Percentiles rank a stretch among this genome's conserved stretches.
Conservation (phyloP, 2,113 vertebrate species). For the Sinocyclocheilus anshuiensis region DNA sequence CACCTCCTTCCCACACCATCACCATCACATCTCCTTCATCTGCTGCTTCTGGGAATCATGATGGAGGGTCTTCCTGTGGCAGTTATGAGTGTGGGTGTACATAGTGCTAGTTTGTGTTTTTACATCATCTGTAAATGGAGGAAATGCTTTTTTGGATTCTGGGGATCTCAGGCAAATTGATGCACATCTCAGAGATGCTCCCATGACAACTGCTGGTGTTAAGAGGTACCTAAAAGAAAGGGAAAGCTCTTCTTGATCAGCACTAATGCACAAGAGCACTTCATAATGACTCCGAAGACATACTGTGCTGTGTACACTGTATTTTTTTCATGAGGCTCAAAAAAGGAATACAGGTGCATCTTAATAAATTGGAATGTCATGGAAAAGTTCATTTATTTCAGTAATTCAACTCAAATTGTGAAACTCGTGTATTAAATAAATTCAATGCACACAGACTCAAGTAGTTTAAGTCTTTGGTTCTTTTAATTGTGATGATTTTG, state of each 20-base stretch:
- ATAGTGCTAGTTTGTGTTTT: background rate
- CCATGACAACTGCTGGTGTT: conserved; percentile 43
- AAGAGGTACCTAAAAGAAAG: background rate
- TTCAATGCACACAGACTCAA: too few species aligned
- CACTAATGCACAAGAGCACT: background rate
- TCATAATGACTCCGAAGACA: background rate
- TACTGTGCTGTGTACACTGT: background rate
- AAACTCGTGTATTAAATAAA: too few species aligned
- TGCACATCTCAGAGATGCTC: conserved; percentile 26
- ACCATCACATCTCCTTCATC: background rate
- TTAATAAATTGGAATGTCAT: too few species aligned
- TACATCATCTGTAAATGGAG: background rate
- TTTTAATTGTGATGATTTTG: too few species aligned
- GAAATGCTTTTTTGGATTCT: conserved; percentile 17
- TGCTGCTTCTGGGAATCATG: background rate
- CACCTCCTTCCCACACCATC: background rate
- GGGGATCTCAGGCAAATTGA: background rate
- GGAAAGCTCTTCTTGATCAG: background rate
- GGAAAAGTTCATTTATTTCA: too few species aligned
- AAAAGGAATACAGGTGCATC: too few species aligned
- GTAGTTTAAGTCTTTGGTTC: too few species aligned
- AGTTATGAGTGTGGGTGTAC: background rate
- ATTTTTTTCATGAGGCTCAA: background rate
- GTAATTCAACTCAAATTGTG: too few species aligned
- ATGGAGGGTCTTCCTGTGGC: background rate